phyloP scores from a whole-genome alignment of 2,113 vertebrate genomes.

The Sinosuthora webbiana region DNA sequence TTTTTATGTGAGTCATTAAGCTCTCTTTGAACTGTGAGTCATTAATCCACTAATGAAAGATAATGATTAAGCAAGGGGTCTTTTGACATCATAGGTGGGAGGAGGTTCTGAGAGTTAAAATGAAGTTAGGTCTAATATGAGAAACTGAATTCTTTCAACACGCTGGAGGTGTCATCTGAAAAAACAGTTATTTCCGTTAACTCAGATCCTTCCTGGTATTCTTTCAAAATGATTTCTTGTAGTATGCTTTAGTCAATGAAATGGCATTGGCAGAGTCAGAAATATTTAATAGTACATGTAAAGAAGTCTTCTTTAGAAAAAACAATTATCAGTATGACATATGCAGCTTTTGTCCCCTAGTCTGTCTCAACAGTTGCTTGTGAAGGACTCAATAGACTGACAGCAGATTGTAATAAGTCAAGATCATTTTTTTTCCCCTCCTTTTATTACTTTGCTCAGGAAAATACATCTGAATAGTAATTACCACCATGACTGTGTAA shows the following conservation, averaged over 20 bases:
- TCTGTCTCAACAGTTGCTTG: not conserved
- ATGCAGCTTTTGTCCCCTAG: not conserved
- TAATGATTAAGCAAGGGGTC: not conserved
- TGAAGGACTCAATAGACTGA: not conserved
- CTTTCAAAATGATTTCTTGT: not conserved
- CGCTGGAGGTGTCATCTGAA: not conserved
- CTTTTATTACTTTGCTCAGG: not conserved
- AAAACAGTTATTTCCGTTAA: not conserved
- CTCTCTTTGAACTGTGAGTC: not conserved
- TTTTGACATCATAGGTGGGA: not conserved
- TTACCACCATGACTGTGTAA: not conserved
- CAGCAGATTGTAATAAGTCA: not conserved
- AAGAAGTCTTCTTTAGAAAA: not conserved
- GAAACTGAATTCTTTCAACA: not conserved
- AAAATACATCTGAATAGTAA: not conserved
- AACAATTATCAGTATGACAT: not conserved
- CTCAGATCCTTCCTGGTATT: not conserved
- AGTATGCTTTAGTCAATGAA: not conserved
- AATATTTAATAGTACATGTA: not conserved
- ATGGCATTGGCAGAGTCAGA: not conserved
- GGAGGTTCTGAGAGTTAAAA: not conserved
- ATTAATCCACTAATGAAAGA: not conserved
- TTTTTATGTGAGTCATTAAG: not conserved
- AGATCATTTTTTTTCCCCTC: accelerated
- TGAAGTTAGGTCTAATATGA: not conserved